Conservation (phyloP, 53 echinoderm and acorn worm species). For the Paracentrotus lividus region DNA sequence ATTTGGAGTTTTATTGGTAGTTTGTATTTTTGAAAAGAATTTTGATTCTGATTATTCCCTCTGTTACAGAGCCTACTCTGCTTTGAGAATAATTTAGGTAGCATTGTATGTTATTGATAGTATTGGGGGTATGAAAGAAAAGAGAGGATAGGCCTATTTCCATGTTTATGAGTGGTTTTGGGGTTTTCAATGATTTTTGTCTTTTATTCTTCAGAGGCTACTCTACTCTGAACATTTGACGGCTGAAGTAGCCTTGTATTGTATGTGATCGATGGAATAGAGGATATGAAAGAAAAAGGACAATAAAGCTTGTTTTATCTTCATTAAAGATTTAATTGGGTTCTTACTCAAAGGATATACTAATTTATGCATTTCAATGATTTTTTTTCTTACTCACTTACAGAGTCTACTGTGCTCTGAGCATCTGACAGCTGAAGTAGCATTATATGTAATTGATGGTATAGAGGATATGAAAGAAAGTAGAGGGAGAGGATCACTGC, state of each 20-base stretch:
- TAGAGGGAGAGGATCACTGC: slow-evolving; percentile 47
- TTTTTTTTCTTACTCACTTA: background rate
- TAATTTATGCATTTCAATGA: background rate
- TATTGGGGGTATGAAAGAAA: slow-evolving; percentile 49
- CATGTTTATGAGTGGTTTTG: too few species aligned
- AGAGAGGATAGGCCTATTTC: too few species aligned
- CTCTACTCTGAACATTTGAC: slow-evolving; percentile 58
- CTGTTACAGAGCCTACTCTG: slow-evolving; percentile 58
- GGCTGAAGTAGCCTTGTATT: slow-evolving; percentile 21
- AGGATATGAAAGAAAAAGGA: slow-evolving; percentile 60
- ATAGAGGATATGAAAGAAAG: slow-evolving; percentile 53
- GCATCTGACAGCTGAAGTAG: slow-evolving; percentile 38
- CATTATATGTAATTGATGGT: slow-evolving; percentile 41
- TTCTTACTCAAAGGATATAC: too few species aligned
- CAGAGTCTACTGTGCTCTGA: slow-evolving; percentile 65
- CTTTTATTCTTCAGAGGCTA: slow-evolving; percentile 18
- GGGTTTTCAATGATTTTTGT: background rate
- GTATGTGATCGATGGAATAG: slow-evolving; percentile 39
- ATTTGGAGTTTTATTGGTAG: too few species aligned
- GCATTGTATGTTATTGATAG: slow-evolving; percentile 37
- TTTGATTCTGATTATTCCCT: too few species aligned
- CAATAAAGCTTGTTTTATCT: too few species aligned
- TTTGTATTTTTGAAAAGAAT: too few species aligned
- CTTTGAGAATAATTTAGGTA: slow-evolving; percentile 35
- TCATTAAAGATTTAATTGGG: too few species aligned